Evolutionary conservation across 1,140 invertebrate species (phyloP), one percentile per base, ranked within the genome.

Genomic region (Temnothorax curvispinosus): DNA sequence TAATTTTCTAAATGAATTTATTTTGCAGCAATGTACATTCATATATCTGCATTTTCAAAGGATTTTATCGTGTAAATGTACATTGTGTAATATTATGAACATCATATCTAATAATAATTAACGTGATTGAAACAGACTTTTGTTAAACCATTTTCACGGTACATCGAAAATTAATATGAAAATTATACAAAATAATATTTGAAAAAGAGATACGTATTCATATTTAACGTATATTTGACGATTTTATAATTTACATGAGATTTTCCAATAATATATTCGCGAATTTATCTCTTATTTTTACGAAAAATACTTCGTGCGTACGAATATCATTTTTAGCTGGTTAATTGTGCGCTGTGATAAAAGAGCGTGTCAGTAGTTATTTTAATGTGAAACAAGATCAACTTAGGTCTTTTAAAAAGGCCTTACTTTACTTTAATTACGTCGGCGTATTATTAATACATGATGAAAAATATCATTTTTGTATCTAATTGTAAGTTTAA

Each of bases 1-100:
- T 9, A n/a, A 18, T 27, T 64, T 65, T 65, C 27, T 80, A 65
- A 54, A 54, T 65, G 0, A 54, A 78, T 78, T 78, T 52, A 50
- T 64, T 52, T 21, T 50, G 27, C 27, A 13, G 56, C 18, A 27
- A 75, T 15, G 60, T n/a, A 18, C 18, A 4, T 52, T 44, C 11
- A 21, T 50, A 13, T 67, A 13, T 67, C 38, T 44, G 8, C 8
- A 67, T 69, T 69, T 27, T 38, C 21, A 32, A 67, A 54, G 13
- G 3, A 52, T 78, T 47, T 69, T 65, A 32, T 60, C 27, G 56
- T 27, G 35, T 54, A 44, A 67, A 54, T 27, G 47, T 44, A n/a
- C 35, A 81, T 6, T 41, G 38, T 50, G 15, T 62, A 27, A 65
- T 77, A 78, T 44, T 4, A 41, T n/a, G 56, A 64, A 76, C 21